phyloP scores from a whole-genome alignment of 1,140 invertebrate species.

The Nilaparvata lugens region DNA sequence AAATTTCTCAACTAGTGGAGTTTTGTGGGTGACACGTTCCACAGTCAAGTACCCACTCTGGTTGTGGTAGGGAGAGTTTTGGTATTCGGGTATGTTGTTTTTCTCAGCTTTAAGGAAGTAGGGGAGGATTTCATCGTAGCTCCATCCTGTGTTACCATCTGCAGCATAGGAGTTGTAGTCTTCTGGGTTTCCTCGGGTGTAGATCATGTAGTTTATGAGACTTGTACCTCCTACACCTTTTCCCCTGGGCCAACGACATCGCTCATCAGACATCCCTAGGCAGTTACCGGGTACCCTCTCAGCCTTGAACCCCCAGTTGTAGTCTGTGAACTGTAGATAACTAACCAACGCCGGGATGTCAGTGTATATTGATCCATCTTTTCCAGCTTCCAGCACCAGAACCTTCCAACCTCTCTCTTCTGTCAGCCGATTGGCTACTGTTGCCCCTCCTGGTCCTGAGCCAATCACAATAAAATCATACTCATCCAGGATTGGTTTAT shows the following conservation, averaged over 20 bases:
- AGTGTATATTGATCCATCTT: slow-evolving; percentile 55
- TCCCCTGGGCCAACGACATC: slow-evolving; percentile 25
- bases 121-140: slow-evolving; percentile 66
- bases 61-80: slow-evolving; percentile 50
- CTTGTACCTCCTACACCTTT: slow-evolving; percentile 58
- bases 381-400: slow-evolving; percentile 50
- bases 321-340: slow-evolving; percentile 42
- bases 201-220: slow-evolving; percentile 73
- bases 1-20: slow-evolving; percentile 40
- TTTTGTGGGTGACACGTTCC: slow-evolving; percentile 49
- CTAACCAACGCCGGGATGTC: slow-evolving; percentile 52
- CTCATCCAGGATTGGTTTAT: slow-evolving; percentile 23
- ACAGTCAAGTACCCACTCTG: slow-evolving; percentile 56
- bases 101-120: slow-evolving; percentile 79
- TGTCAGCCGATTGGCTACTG: slow-evolving; percentile 46
- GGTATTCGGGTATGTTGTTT: slow-evolving; percentile 34
- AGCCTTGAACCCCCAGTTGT: slow-evolving; percentile 62
- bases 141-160: slow-evolving; percentile 79
- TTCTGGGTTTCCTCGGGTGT: slow-evolving; percentile 54
- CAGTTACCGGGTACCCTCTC: slow-evolving; percentile 50
- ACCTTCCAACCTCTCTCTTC: slow-evolving; percentile 38
- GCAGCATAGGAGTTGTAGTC: slow-evolving; percentile 63
- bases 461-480: slow-evolving; percentile 38
- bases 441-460: slow-evolving; percentile 45
- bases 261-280: slow-evolving; percentile 27